phyloP scores from a whole-genome alignment of 1,140 invertebrate species.

The Drosophila nannoptera region DNA sequence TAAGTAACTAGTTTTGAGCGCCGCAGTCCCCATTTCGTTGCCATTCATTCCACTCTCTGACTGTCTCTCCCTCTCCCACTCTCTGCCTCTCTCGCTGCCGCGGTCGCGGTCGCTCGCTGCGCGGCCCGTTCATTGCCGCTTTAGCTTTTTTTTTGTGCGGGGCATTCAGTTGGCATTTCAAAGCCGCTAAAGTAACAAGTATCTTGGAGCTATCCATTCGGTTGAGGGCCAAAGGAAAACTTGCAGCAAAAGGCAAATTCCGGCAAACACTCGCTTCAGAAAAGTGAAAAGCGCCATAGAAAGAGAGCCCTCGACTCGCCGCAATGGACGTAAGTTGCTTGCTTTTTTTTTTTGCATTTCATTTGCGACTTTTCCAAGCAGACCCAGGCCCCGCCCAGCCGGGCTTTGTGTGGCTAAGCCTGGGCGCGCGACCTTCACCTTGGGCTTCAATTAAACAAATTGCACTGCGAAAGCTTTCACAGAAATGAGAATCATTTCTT shows the following conservation, averaged over 20 bases:
- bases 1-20: constrained; percentile 68
- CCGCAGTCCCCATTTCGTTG: constrained; percentile 55
- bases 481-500: constrained; percentile 62
- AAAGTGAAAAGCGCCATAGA: constrained; percentile 57
- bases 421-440: constrained; percentile 66
- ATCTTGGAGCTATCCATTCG: constrained; percentile 71
- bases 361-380: too few species aligned
- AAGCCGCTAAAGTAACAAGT: constrained; percentile 76
- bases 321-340: constrained; percentile 62
- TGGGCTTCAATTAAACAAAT: constrained; percentile 70
- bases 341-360: constrained; percentile 32
- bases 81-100: constrained; percentile 10
- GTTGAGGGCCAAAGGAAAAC: constrained; percentile 23
- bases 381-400: not conserved
- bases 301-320: constrained; percentile 21
- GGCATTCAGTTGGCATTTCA: constrained; percentile 75
- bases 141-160: constrained; percentile 32
- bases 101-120: constrained; percentile 18
- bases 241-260: constrained; percentile 48
- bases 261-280: constrained; percentile 23
- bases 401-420: constrained; percentile 43
- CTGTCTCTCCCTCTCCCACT: constrained; percentile 12
- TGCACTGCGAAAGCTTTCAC: constrained; percentile 54
- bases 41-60: constrained; percentile 46
- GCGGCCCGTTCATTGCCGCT: constrained; percentile 67